phyloP scores from a whole-genome alignment of 2,888 invertebrate species.

The Spisula solida region DNA sequence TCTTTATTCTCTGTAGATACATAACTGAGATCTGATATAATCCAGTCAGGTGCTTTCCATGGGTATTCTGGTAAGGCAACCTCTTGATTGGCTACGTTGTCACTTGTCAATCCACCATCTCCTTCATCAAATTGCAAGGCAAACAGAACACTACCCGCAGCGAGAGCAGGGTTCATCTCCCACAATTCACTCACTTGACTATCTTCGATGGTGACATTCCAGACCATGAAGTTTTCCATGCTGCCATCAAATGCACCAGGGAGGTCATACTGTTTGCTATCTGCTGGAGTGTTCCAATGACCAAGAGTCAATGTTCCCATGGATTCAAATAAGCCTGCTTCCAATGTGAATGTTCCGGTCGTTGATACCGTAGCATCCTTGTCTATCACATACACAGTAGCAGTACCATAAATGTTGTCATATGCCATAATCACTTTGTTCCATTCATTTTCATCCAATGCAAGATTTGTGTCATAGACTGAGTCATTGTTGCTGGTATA shows the following conservation, averaged over 20 bases:
- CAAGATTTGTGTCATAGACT: constrained; percentile 64
- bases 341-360: constrained; percentile 53
- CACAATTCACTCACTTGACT: constrained; percentile 74
- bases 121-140: constrained; percentile 80
- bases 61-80: constrained; percentile 74
- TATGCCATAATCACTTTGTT: constrained; percentile 78
- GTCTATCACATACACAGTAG: constrained; percentile 74
- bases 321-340: constrained; percentile 66
- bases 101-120: constrained; percentile 60
- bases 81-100: constrained; percentile 42
- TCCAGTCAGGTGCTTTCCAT: constrained; percentile 77
- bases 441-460: constrained; percentile 72
- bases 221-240: constrained; percentile 78
- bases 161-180: constrained; percentile 73
- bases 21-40: constrained; percentile 75
- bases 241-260: constrained; percentile 70
- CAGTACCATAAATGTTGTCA: constrained; percentile 65
- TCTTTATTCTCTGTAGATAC: constrained; percentile 48
- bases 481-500: constrained; percentile 47
- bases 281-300: constrained; percentile 77
- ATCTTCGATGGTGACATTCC: constrained; percentile 73
- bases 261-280: constrained; percentile 60
- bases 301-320: constrained; percentile 76
- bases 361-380: constrained; percentile 69
- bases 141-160: constrained; percentile 61